Evolutionary conservation across 2,113 vertebrate genomes (phyloP).

Genomic region (Apodemus speciosus): DNA sequence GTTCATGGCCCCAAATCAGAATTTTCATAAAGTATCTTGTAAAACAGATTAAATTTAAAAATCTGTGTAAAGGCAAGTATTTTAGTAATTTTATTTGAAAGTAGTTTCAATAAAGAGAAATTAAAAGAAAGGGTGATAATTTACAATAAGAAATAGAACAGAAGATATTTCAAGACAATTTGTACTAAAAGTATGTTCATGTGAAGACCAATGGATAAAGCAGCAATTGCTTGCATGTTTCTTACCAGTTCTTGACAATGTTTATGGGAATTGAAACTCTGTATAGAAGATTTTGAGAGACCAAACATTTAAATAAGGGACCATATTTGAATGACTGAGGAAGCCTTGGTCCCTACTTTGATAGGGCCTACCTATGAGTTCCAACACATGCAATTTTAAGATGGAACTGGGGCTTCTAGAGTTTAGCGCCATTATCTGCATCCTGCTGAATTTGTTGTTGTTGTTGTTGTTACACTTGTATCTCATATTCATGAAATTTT

Average conservation of each 20-base stretch:
- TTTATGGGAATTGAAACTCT: no score
- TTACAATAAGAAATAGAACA: not conserved
- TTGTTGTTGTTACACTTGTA: not conserved
- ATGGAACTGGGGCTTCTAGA: not conserved
- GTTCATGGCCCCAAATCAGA: not conserved
- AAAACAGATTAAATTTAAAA: not conserved
- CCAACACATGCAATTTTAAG: not conserved
- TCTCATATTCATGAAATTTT: not conserved
- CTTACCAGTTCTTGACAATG: not conserved
- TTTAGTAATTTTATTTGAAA: not conserved
- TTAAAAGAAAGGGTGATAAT: not conserved
- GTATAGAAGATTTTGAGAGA: not conserved
- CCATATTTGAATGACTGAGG: not conserved
- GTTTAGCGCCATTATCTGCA: not conserved
- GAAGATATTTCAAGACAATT: not conserved
- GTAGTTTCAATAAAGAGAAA: not conserved
- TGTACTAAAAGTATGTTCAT: not conserved
- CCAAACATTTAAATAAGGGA: not conserved
- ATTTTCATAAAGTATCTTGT: not conserved
- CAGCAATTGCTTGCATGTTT: not conserved
- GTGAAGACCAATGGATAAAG: not conserved
- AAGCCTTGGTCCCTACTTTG: not conserved
- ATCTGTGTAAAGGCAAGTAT: not conserved
- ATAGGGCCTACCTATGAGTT: no score
- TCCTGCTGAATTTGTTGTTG: no score